Percentiles rank a stretch among this genome's conserved stretches.
phyloP scores from a whole-genome alignment of 2,888 invertebrate species.

The Agrotis puta region DNA sequence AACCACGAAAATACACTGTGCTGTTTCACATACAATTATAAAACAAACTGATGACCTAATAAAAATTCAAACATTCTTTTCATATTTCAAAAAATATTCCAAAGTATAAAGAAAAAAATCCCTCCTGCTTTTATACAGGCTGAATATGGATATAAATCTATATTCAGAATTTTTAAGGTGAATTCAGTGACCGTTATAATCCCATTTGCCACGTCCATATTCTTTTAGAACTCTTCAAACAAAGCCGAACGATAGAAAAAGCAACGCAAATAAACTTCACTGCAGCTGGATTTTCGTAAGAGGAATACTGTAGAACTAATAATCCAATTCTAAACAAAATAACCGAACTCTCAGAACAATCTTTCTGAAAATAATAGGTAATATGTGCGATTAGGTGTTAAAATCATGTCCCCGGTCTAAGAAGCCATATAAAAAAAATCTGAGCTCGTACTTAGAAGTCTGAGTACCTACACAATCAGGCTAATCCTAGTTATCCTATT shows the following conservation, averaged over 20 bases:
- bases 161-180: neutral
- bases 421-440: slow-evolving; percentile 64
- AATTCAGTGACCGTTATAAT: neutral
- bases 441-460: slow-evolving; percentile 64
- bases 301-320: slow-evolving; percentile 1
- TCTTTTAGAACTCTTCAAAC: slow-evolving; percentile 1
- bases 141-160: too few species aligned
- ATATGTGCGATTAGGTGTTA: slow-evolving; percentile 37
- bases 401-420: slow-evolving; percentile 36
- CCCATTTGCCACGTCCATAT: neutral
- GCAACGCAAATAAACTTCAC: slow-evolving; percentile 3
- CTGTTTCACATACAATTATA: neutral
- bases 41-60: neutral
- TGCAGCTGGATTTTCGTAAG: slow-evolving; percentile 9
- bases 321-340: neutral
- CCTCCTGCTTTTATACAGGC: too few species aligned
- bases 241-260: neutral
- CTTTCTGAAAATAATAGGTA: slow-evolving; percentile 2
- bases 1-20: neutral
- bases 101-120: too few species aligned
- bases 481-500: slow-evolving; percentile 65
- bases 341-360: neutral
- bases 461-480: slow-evolving; percentile 63
- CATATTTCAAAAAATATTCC: neutral
- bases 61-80: neutral